phyloP scores from a whole-genome alignment of 2,113 vertebrate species.

The Hymenochirus boettgeri region DNA sequence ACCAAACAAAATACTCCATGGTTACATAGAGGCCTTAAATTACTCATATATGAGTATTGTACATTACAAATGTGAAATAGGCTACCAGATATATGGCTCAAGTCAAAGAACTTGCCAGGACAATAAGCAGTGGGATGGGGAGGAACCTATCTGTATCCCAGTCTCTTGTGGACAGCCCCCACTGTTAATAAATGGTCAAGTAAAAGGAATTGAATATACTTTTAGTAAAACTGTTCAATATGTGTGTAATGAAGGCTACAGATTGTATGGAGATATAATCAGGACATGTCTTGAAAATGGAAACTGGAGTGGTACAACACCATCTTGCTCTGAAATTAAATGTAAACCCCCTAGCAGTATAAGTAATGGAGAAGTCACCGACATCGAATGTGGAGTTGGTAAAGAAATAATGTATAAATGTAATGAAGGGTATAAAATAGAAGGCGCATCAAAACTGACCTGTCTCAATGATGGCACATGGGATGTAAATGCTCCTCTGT shows the following conservation, averaged over 20 bases:
- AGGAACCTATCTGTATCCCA: conserved; percentile 74
- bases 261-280: conserved; percentile 65
- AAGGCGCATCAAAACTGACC: conserved; percentile 57
- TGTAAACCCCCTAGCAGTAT: conserved; percentile 65
- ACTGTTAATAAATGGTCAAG: conserved; percentile 57
- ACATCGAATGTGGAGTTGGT: conserved; percentile 70
- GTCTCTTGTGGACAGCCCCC: conserved; percentile 75
- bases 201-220: conserved; percentile 67
- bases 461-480: conserved; percentile 80
- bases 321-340: conserved; percentile 63
- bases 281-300: conserved; percentile 80
- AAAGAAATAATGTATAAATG: conserved; percentile 75
- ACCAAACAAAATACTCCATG: conserved; percentile 66
- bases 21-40: conserved; percentile 61
- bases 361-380: conserved; percentile 62
- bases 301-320: conserved; percentile 76
- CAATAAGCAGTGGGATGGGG: conserved; percentile 73
- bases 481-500: conserved; percentile 73
- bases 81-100: conserved; percentile 74
- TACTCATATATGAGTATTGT: conserved; percentile 66
- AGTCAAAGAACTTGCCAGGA: conserved; percentile 71
- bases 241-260: conserved; percentile 73
- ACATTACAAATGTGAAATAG: conserved; percentile 73
- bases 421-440: conserved; percentile 72
- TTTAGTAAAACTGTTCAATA: conserved; percentile 69